These are phyloP conservation scores for Nettapus auritus DNA, from an alignment of 2,113 vertebrate genomes.

Conservation along the genomic window DNA sequence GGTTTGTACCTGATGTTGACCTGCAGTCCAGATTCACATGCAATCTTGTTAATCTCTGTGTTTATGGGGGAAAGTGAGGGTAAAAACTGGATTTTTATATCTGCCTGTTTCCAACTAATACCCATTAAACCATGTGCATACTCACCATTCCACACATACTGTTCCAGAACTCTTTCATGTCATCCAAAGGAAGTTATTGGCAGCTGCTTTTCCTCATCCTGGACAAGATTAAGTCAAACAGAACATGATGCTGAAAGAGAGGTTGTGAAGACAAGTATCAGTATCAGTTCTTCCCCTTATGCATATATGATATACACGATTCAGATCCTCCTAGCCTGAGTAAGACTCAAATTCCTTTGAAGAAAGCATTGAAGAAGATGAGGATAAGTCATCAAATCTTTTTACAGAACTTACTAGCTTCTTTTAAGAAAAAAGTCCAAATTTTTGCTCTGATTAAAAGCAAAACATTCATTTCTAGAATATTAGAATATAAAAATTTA, in stretches of 20 bases:
- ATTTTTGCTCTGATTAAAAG: constrained; percentile 52
- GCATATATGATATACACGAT: neutral
- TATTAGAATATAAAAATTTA: neutral
- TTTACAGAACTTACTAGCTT: neutral
- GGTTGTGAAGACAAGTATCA: neutral
- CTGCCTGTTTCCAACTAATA: neutral
- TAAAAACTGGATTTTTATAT: neutral
- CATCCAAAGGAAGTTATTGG: neutral
- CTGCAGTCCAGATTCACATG: neutral
- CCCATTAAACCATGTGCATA: neutral
- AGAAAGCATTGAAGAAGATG: constrained; percentile 1
- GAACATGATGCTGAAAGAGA: neutral
- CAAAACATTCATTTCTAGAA: constrained; percentile 20
- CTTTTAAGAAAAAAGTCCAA: neutral
- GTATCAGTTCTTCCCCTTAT: neutral
- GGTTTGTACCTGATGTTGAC: neutral
- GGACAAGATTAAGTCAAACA: neutral
- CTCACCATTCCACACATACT: neutral
- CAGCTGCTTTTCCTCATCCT: neutral
- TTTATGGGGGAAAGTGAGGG: neutral
- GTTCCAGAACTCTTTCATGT: neutral
- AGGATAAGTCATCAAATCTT: constrained; percentile 9
- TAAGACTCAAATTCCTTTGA: constrained; percentile 30
- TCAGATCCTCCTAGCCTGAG: neutral
- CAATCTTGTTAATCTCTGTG: neutral